Conservation (phyloP, 2,113 vertebrate species). For the Zingel zingel region DNA sequence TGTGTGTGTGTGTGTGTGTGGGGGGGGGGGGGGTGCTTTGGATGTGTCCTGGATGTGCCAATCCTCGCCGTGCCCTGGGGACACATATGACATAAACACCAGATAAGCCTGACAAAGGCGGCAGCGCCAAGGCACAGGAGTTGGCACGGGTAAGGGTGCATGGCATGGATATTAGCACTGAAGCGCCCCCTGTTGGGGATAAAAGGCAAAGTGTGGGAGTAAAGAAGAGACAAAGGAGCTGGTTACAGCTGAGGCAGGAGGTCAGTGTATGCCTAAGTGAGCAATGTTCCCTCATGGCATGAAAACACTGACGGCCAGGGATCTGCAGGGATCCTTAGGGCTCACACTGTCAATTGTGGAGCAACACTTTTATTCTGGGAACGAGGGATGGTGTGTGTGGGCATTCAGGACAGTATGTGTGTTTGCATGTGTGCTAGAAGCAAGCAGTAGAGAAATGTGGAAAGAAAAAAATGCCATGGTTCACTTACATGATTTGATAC, state of each 20-base stretch:
- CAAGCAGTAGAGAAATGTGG: constrained; percentile 22
- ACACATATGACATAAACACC: constrained; percentile 73
- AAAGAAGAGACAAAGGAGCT: constrained; percentile 76
- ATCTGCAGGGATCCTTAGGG: constrained; percentile 48
- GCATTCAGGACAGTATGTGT: constrained; percentile 21
- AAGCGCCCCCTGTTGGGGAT: constrained; percentile 76
- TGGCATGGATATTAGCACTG: constrained; percentile 25
- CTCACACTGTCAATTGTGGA: constrained; percentile 54
- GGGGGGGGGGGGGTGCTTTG: constrained; percentile 18
- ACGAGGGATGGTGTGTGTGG: constrained; percentile 26
- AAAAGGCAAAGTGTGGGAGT: constrained; percentile 45
- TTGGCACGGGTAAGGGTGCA: constrained; percentile 53
- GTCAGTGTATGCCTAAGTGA: constrained; percentile 65
- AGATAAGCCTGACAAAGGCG: constrained; percentile 77
- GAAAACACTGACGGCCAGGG: constrained; percentile 50
- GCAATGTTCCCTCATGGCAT: constrained; percentile 60
- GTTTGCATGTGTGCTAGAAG: constrained; percentile 35
- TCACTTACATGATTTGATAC: constrained; percentile 21
- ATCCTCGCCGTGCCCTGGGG: constrained; percentile 62
- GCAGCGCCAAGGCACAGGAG: constrained; percentile 58
- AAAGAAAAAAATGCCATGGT: constrained; percentile 14
- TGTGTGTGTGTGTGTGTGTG: no score
- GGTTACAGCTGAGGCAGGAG: constrained; percentile 66
- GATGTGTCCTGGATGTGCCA: constrained; percentile 70
- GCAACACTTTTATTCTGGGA: constrained; percentile 56